Evolutionary conservation across 53 echinoderm and acorn worm species (phyloP).

Genomic region (Henricia sp.): DNA sequence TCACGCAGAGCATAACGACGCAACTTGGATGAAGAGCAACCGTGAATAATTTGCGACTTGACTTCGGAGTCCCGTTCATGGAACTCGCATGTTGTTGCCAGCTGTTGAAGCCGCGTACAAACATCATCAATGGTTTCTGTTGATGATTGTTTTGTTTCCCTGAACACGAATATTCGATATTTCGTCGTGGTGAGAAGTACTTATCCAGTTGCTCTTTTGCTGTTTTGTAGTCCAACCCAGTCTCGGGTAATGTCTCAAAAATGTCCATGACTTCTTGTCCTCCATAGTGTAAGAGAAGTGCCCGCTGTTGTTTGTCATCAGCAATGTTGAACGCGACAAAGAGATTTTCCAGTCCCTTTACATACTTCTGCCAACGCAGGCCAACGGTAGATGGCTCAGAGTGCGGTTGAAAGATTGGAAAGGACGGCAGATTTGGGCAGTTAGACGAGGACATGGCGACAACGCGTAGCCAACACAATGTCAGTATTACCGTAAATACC

Average conservation of each 20-base stretch:
- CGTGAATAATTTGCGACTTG: not conserved
- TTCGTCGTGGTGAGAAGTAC: constrained; percentile 13
- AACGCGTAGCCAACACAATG: not conserved
- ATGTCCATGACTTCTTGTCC: constrained; percentile 51
- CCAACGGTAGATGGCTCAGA: not conserved
- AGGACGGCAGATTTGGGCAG: not conserved
- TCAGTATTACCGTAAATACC: not conserved
- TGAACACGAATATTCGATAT: constrained; percentile 27
- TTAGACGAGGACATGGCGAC: constrained; percentile 8
- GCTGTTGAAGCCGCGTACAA: constrained; percentile 15
- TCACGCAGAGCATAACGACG: constrained; percentile 18
- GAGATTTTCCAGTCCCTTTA: constrained; percentile 55
- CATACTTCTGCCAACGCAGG: not conserved
- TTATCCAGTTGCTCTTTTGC: constrained; percentile 36
- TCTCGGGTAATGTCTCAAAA: constrained; percentile 40
- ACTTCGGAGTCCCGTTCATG: constrained; percentile 10
- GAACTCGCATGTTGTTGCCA: constrained; percentile 10
- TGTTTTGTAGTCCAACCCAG: constrained; percentile 23
- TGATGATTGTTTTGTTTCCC: constrained; percentile 15
- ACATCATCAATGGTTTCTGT: constrained; percentile 41
- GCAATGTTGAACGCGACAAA: constrained; percentile 54
- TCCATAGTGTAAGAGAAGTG: constrained; percentile 55
- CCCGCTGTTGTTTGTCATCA: constrained; percentile 58
- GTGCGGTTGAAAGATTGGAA: not conserved
- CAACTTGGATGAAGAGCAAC: constrained; percentile 4